These are phyloP conservation scores for Falco punctatus DNA, from an alignment of 2,113 vertebrate genomes.

Conservation along the genomic window DNA sequence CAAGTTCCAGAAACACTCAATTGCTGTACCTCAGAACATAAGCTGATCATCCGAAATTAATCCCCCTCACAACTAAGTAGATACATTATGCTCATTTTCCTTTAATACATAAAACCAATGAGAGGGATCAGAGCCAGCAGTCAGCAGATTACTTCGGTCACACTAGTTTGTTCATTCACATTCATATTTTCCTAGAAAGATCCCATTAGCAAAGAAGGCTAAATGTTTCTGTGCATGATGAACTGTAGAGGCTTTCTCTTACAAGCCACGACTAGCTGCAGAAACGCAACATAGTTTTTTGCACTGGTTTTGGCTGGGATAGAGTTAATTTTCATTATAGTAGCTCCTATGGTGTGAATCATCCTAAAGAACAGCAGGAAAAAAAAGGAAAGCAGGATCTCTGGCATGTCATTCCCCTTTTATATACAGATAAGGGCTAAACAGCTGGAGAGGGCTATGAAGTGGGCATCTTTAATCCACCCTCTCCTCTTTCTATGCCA, in stretches of 20 bases:
- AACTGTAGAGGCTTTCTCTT: neutral
- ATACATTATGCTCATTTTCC: neutral
- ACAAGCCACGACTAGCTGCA: neutral
- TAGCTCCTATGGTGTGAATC: neutral
- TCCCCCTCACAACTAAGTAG: neutral
- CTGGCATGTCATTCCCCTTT: neutral
- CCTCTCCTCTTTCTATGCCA: neutral
- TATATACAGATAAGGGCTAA: neutral
- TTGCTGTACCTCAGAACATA: neutral
- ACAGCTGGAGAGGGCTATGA: neutral
- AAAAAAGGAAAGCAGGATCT: neutral
- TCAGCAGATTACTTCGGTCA: neutral
- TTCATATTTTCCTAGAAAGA: neutral
- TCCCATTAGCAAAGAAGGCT: neutral
- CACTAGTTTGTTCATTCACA: neutral
- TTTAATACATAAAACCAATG: neutral
- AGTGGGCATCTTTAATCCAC: neutral
- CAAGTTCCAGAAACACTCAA: neutral
- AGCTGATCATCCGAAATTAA: neutral
- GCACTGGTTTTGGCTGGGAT: neutral
- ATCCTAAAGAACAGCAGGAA: neutral
- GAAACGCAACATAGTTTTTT: neutral
- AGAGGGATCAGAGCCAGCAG: neutral
- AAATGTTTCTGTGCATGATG: neutral
- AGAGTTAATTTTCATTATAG: neutral